A percentile compares a stretch with the other conserved stretches of the same genome.
Conservation (phyloP, 2,113 vertebrate genomes). For the Telmatochromis brachygnathus region DNA sequence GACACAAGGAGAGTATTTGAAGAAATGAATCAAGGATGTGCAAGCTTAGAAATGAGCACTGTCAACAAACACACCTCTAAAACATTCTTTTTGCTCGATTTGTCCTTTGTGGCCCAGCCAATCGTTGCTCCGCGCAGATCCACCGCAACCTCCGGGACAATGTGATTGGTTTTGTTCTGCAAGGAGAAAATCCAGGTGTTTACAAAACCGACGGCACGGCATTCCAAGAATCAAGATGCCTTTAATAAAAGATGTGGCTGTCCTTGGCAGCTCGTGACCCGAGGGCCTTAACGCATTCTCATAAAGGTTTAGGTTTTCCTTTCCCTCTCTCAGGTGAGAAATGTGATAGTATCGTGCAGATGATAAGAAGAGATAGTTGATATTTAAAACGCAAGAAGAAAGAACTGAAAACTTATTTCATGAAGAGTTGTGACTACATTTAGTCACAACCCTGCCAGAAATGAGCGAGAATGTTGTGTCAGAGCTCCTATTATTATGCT, state of each 20-base stretch:
- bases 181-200: not conserved
- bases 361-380: not conserved
- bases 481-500: not conserved
- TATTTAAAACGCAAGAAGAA: not conserved
- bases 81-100: slow-evolving; percentile 95
- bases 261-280: not conserved
- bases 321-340: not conserved
- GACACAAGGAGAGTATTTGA: not conserved
- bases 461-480: not conserved
- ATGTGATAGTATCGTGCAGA: not conserved
- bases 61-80: slow-evolving; percentile 77
- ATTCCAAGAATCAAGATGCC: slow-evolving; percentile 26
- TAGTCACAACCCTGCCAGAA: not conserved
- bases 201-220: not conserved
- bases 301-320: not conserved
- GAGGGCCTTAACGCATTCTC: not conserved
- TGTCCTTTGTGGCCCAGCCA: slow-evolving; percentile 82
- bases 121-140: slow-evolving; percentile 80
- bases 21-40: fast-evolving
- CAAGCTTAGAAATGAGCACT: not conserved
- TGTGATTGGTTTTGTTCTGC: slow-evolving; percentile 83
- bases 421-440: not conserved
- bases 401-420: not conserved
- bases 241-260: not conserved
- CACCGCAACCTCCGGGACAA: slow-evolving; percentile 79